A percentile compares a stretch with the other conserved stretches of the same genome.
phyloP scores from a whole-genome alignment of 2,888 invertebrate genomes.

The Craniophora ligustri region DNA sequence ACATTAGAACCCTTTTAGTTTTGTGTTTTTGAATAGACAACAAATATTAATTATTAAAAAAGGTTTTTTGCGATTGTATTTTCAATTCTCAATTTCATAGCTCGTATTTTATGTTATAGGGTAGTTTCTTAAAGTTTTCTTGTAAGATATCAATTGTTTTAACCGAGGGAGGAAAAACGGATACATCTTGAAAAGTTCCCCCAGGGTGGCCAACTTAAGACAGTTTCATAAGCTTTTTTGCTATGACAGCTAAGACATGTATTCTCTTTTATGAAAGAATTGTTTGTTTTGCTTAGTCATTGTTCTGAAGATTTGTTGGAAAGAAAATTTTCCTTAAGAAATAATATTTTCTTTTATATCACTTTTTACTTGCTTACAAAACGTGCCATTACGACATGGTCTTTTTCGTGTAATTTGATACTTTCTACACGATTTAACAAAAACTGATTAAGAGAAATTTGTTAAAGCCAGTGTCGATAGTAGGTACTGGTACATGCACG shows the following conservation, averaged over 20 bases:
- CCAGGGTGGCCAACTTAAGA: conserved; percentile 59
- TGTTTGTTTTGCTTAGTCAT: conserved; percentile 59
- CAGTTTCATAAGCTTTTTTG: conserved; percentile 76
- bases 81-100: too few relatives aligned
- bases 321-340: conserved; percentile 21
- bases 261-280: conserved; percentile 62
- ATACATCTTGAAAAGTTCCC: conserved; percentile 60
- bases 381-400: neutral
- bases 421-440: too few relatives aligned
- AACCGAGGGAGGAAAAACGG: conserved; percentile 59
- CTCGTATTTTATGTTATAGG: neutral
- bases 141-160: conserved; percentile 37
- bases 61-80: neutral
- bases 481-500: too few relatives aligned
- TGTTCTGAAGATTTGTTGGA: conserved; percentile 42
- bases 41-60: neutral
- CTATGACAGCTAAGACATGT: conserved; percentile 67
- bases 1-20: conserved; percentile 55
- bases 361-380: conserved; percentile 12
- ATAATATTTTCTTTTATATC: conserved; percentile 24
- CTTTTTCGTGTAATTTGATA: too few relatives aligned
- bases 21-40: conserved; percentile 32
- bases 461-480: too few relatives aligned
- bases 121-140: conserved; percentile 22
- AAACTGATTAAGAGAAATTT: too few relatives aligned